phyloP scores from a whole-genome alignment of 2,797 vertebrate genomes.

The Brotula barbata region DNA sequence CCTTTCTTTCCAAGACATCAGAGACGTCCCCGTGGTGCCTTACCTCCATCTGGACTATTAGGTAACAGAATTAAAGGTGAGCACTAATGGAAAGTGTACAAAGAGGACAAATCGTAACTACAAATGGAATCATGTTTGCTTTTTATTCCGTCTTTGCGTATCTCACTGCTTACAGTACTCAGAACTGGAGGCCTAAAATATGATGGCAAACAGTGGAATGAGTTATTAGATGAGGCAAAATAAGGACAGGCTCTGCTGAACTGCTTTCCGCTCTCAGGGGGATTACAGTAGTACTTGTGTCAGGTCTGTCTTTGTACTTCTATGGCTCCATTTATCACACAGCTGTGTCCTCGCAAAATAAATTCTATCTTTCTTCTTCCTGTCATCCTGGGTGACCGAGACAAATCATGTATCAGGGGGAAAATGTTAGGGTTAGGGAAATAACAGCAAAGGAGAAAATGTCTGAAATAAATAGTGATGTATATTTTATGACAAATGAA shows the following conservation, averaged over 20 bases:
- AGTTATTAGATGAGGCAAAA: not conserved
- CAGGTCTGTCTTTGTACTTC: not conserved
- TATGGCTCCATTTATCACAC: constrained; percentile 22
- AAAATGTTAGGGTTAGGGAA: too few relatives aligned
- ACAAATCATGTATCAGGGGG: not conserved
- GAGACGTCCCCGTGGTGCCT: constrained; percentile 18
- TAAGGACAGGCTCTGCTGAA: not conserved
- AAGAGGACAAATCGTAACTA: not conserved
- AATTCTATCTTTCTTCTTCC: not conserved
- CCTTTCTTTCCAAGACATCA: constrained; percentile 45
- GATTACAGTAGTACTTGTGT: constrained; percentile 28
- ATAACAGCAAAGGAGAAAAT: too few relatives aligned
- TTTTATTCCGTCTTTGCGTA: not conserved
- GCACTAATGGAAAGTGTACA: not conserved
- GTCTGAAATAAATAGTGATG: too few relatives aligned
- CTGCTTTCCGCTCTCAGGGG: constrained; percentile 8
- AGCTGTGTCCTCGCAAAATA: not conserved
- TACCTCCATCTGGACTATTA: not conserved
- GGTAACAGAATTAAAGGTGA: constrained; percentile 4
- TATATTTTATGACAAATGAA: too few relatives aligned
- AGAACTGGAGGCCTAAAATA: not conserved
- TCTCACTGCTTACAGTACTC: not conserved
- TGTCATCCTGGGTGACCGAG: not conserved
- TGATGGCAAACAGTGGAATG: not conserved
- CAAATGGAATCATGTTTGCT: not conserved